Evolutionary conservation across 2,113 vertebrate species (phyloP).

Genomic region (Ptilonorhynchus violaceus): DNA sequence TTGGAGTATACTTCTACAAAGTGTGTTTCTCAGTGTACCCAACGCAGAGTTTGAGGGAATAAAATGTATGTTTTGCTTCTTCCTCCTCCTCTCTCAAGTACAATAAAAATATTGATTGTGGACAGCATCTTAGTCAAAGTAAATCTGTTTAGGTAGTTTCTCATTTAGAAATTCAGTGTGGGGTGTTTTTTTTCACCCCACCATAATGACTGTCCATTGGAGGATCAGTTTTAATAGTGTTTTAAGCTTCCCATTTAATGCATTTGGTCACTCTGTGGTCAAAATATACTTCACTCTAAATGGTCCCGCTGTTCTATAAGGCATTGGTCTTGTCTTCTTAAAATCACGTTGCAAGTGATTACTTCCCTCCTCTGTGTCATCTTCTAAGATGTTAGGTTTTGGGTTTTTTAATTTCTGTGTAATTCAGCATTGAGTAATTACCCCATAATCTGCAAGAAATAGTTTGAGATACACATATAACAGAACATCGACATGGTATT

Average conservation of each 20-base stretch:
- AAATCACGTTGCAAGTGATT: background rate
- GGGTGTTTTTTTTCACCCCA: too few relatives aligned
- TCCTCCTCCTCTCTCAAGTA: background rate
- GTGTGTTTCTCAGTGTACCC: background rate
- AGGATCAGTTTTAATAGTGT: background rate
- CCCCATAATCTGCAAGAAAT: background rate
- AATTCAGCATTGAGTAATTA: background rate
- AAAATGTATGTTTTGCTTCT: background rate
- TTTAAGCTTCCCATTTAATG: background rate
- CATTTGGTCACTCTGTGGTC: background rate
- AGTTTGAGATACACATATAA: background rate
- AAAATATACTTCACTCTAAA: background rate
- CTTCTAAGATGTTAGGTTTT: background rate
- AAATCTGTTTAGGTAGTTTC: background rate
- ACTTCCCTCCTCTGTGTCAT: background rate
- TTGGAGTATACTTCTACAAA: background rate
- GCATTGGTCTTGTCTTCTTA: background rate
- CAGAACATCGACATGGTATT: background rate
- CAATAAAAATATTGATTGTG: background rate
- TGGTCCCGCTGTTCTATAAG: background rate
- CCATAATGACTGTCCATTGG: background rate
- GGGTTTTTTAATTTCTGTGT: background rate
- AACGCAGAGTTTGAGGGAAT: background rate
- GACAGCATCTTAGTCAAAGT: background rate
- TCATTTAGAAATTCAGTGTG: background rate